A percentile compares a stretch with the other conserved stretches of the same genome.
These are phyloP conservation scores for Actenoides hombroni DNA, from an alignment of 2,113 vertebrate genomes.

Conservation along the genomic window DNA sequence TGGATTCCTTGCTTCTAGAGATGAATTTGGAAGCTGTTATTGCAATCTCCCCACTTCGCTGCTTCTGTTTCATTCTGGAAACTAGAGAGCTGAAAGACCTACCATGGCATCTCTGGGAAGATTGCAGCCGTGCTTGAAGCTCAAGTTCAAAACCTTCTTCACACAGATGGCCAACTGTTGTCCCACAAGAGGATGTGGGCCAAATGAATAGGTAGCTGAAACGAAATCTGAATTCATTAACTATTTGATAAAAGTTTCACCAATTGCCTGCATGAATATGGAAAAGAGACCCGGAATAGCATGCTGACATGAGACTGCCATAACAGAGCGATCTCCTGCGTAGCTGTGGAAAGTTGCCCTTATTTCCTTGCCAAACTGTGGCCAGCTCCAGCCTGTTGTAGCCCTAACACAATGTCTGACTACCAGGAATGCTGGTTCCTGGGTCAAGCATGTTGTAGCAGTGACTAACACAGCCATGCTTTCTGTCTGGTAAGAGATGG, in stretches of 20 bases:
- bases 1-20: background rate
- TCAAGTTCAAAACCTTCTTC: background rate
- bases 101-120: background rate
- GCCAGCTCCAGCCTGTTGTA: background rate
- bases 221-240: background rate
- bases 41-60: background rate
- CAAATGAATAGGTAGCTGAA: background rate
- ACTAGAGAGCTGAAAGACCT: background rate
- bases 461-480: accelerated
- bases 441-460: background rate
- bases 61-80: background rate
- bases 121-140: background rate
- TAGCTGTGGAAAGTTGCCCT: background rate
- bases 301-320: background rate
- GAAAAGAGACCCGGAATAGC: background rate
- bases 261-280: background rate
- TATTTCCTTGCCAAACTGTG: background rate
- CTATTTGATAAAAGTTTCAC: background rate
- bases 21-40: background rate
- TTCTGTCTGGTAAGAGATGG: background rate
- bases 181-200: background rate
- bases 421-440: background rate
- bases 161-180: background rate
- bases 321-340: background rate
- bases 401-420: no score